phyloP scores from a whole-genome alignment of 2,797 vertebrate species.

The Chrosomus eos region DNA sequence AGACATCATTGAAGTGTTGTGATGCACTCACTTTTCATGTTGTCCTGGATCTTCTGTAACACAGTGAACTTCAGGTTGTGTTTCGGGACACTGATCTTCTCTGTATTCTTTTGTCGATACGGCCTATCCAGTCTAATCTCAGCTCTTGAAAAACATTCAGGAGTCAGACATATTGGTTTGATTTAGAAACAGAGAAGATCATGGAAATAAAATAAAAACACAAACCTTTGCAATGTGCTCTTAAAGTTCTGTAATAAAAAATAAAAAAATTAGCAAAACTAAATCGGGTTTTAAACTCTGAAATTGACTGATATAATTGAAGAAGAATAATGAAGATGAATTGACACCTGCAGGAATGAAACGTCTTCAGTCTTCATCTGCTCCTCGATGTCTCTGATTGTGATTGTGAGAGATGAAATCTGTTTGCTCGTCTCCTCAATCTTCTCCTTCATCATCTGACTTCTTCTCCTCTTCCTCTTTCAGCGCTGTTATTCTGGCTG shows the following conservation, averaged over 20 bases:
- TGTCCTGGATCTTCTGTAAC: too few species aligned
- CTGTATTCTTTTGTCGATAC: neutral
- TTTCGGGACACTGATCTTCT: too few species aligned
- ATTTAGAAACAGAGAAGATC: too few species aligned
- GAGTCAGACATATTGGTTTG: neutral
- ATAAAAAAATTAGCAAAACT: neutral
- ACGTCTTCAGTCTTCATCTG: too few species aligned
- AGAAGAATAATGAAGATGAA: neutral
- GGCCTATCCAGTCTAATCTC: neutral
- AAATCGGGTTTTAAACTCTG: neutral
- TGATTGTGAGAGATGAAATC: slow-evolving; percentile 3
- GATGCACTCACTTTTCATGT: too few species aligned
- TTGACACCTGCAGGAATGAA: too few species aligned
- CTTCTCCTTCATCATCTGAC: neutral
- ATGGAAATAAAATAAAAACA: neutral
- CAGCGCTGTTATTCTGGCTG: neutral
- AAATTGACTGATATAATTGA: neutral
- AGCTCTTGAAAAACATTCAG: slow-evolving; percentile 1
- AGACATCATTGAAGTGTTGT: too few species aligned
- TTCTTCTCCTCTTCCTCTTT: slow-evolving; percentile 20
- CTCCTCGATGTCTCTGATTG: too few species aligned
- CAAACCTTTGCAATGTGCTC: neutral
- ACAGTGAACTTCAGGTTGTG: too few species aligned
- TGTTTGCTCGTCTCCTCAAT: neutral
- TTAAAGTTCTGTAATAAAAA: neutral